phyloP scores from a whole-genome alignment of 2,113 vertebrate species.

The Neomonachus schauinslandi region DNA sequence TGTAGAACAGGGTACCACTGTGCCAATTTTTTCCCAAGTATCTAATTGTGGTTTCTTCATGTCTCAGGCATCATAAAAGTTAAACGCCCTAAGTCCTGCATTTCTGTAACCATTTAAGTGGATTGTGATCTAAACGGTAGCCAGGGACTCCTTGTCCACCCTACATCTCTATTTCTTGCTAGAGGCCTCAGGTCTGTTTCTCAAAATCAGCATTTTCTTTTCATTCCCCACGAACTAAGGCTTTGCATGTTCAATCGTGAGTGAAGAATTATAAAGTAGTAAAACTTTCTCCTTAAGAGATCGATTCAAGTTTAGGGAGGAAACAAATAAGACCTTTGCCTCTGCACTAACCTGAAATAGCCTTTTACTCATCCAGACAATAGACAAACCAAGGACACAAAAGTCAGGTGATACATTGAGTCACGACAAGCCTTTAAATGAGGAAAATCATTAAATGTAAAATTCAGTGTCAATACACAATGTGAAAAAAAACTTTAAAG shows the following conservation, averaged over 20 bases:
- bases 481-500: background rate
- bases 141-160: background rate
- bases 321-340: background rate
- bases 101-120: background rate
- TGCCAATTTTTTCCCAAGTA: background rate
- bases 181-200: background rate
- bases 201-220: background rate
- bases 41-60: constrained; percentile 28
- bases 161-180: background rate
- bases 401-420: rapidly evolving
- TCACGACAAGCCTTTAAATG: background rate
- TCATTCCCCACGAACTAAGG: background rate
- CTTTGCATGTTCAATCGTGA: background rate
- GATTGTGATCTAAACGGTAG: background rate
- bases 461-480: background rate
- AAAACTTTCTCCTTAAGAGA: background rate
- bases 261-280: background rate
- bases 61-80: background rate
- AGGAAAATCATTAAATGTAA: background rate
- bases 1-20: background rate
- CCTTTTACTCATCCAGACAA: background rate
- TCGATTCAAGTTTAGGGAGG: background rate
- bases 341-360: background rate
- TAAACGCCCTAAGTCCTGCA: background rate
- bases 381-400: background rate